phyloP scores from a whole-genome alignment of 2,113 vertebrate species.

The Dromas ardeola region DNA sequence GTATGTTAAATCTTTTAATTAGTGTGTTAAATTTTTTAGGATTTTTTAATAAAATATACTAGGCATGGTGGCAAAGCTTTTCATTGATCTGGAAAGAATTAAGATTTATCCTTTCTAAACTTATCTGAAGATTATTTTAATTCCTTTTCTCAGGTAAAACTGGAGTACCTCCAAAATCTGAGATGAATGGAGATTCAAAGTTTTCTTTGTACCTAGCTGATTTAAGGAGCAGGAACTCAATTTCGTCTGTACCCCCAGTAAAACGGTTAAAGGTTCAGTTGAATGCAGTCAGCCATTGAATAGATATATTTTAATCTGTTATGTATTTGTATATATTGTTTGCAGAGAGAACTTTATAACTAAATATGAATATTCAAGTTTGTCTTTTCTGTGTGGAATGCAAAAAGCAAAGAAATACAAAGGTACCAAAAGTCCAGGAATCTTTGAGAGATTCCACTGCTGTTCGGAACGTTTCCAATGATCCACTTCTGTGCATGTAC shows the following conservation, averaged over 20 bases:
- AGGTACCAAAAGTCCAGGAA: neutral
- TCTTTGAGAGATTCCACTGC: neutral
- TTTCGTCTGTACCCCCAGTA: slow-evolving; percentile 81
- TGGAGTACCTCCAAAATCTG: slow-evolving; percentile 81
- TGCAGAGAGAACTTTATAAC: neutral
- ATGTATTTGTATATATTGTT: neutral
- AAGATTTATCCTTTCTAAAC: neutral
- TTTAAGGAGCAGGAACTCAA: slow-evolving; percentile 84
- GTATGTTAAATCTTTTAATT: neutral
- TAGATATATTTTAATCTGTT: neutral
- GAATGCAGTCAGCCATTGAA: neutral
- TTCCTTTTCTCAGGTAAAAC: slow-evolving; percentile 85
- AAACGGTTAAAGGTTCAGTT: slow-evolving; percentile 89
- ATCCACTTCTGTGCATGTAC: neutral
- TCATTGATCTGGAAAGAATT: neutral
- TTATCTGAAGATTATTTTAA: slow-evolving; percentile 6
- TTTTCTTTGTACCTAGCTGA: slow-evolving; percentile 89
- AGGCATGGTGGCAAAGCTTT: neutral
- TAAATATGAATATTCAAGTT: neutral
- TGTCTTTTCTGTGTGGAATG: neutral
- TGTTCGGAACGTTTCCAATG: neutral
- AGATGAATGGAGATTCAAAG: slow-evolving; percentile 68
- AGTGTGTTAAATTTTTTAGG: neutral
- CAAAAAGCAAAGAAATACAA: neutral
- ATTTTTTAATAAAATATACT: neutral